Conservation (phyloP, 2,888 invertebrate genomes). For the Dicroscelio sp. region DNA sequence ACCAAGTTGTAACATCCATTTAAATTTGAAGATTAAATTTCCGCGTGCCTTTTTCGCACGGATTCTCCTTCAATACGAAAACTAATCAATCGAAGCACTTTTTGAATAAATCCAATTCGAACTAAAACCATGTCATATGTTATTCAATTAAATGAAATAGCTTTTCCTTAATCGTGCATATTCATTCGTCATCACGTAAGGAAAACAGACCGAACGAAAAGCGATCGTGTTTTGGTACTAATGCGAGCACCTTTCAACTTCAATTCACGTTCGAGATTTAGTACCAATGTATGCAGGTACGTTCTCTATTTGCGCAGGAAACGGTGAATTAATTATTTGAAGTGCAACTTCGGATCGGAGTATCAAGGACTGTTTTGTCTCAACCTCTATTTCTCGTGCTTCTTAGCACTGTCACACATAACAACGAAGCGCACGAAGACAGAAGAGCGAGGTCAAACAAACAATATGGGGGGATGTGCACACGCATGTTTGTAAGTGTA, state of each 20-base stretch:
- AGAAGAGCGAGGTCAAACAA: conserved; percentile 88
- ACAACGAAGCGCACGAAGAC: conserved; percentile 78
- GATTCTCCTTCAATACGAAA: too few relatives aligned
- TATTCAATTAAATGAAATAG: conserved; percentile 55
- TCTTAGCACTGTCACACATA: conserved; percentile 69
- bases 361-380: conserved; percentile 76
- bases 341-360: conserved; percentile 66
- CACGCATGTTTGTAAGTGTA: conserved; percentile 62
- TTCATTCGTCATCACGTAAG: conserved; percentile 69
- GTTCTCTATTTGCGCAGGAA: conserved; percentile 74
- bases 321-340: conserved; percentile 78
- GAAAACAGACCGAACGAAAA: conserved; percentile 62
- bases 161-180: conserved; percentile 52
- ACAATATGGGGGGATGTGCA: conserved; percentile 86
- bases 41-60: too few relatives aligned
- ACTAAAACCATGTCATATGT: conserved; percentile 3
- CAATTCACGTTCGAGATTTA: conserved; percentile 68
- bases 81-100: neutral
- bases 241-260: conserved; percentile 62
- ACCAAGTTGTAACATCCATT: too few relatives aligned
- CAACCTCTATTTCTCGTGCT: conserved; percentile 69
- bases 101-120: neutral
- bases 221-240: conserved; percentile 71
- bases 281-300: conserved; percentile 65
- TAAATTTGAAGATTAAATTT: too few relatives aligned